Percentiles rank a stretch among this genome's conserved stretches.
These are phyloP conservation scores for Trichopria drosophilae DNA, from an alignment of 2,888 invertebrate genomes.

Conservation along the genomic window DNA sequence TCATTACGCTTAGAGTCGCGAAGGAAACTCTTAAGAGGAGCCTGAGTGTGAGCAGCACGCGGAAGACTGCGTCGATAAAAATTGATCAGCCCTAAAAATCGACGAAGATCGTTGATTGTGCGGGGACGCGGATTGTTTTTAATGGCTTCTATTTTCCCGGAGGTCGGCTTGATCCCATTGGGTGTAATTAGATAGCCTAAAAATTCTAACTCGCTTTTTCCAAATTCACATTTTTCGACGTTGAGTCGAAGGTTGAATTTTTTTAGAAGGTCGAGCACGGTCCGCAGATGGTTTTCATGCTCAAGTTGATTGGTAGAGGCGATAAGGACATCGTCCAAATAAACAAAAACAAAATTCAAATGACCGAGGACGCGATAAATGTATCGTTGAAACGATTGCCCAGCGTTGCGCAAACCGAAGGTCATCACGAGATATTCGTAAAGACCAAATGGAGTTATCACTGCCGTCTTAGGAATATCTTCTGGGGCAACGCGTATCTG, in stretches of 20 bases:
- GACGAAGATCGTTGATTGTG: constrained; percentile 22
- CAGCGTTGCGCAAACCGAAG: no score
- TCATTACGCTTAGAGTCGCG: constrained; percentile 29
- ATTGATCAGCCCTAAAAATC: constrained; percentile 17
- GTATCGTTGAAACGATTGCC: no score
- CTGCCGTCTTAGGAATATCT: no score
- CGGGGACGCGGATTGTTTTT: constrained; percentile 27
- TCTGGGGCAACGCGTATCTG: no score
- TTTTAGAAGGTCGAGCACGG: constrained; percentile 9
- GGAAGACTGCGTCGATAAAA: no score
- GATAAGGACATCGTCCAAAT: no score
- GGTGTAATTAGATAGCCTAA: constrained; percentile 20
- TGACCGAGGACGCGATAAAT: no score
- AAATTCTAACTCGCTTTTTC: constrained; percentile 16
- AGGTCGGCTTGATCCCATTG: constrained; percentile 44
- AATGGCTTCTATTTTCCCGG: constrained; percentile 45
- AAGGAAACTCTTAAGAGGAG: constrained; percentile 12
- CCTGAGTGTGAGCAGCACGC: constrained; percentile 32
- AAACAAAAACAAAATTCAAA: no score
- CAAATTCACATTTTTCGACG: no score
- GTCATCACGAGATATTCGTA: no score
- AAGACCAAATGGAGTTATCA: no score
- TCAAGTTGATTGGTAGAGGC: no score
- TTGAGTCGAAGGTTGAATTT: constrained; percentile 6
- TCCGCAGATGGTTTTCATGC: constrained; percentile 11